Base-by-base conservation (phyloP, 2,888 invertebrate genomes). In the Acanthacorydalis orientalis region DNA sequence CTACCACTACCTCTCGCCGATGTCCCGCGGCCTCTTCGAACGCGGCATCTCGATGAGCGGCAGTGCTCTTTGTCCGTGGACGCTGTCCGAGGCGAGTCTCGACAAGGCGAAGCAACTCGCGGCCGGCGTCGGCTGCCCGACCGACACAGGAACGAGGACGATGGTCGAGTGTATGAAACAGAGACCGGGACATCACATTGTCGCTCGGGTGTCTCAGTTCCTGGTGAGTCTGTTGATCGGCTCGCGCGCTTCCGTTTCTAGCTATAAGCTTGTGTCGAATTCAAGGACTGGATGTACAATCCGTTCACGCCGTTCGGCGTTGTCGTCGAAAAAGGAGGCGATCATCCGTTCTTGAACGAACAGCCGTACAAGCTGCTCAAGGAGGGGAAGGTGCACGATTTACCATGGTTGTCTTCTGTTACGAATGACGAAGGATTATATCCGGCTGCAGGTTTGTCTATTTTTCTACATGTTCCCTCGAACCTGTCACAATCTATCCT, bases 261-360 rank as follows among this genome's bases (percentile, higher is more conserved):
- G 7, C 31, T 16, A 43, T 53, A 41, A 4, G 7, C 23, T 8
- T 33, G n/a, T 42, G 11, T 35, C 34, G 40, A 43, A 51, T 64
- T 63, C 37, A 51, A 73, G 73, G 69, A 71, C 23, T 75, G 70
- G 67, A 60, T 77, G 12, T 79, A 79, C 56, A 74, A 77, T 60
- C 75, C 84, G 50, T 81, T 80, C 59, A 74, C 80, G 0, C 78
- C 81, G 0, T 85, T 85, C 59, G 81, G 78, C 0, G 82, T 84
- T 0, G 80, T 81, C 0, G 68, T 77, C 0, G 87, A 88, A 55
- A 65, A 63, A 47, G 64, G 64, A 55, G 63, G 69, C 1, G 62
- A 71, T 0, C 67, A 75, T 23, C 75, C 82, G 1, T 80, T 86
- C 62, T 63, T 88, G 7, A 70, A 72, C 1, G 72, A 78, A 50